Evolutionary conservation across 2,888 invertebrate genomes (phyloP), one percentile per base, ranked within the genome.

Genomic region (Nomada lathburiana): DNA sequence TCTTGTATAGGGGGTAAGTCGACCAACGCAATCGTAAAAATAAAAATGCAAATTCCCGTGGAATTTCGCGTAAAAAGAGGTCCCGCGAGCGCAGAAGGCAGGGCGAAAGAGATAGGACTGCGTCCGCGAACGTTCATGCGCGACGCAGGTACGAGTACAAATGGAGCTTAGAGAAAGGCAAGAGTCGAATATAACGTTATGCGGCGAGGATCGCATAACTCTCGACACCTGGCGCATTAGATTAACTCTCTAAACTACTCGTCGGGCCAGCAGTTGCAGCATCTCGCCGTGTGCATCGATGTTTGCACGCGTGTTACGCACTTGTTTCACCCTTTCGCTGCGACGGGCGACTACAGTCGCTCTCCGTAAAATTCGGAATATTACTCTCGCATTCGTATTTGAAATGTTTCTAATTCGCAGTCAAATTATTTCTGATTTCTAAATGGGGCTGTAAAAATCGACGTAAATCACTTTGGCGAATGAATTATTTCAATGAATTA

Each of bases 121-220:
- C 68, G 69, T 76, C 62, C 71, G 64, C 65, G 73, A 65, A 52
- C 68, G 67, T 67, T 26, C 67, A 18, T 26, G 55, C 42, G 47
- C 44, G 67, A 76, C 47, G 50, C 9, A 36, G 20, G 62, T 82
- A 26, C 26, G 26, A 2, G 26, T 26, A 62, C 68, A 59, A 42
- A 55, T 47, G 42, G 57, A 59, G 67, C 11, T 47, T 47, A 29
- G 71, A 23, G 52, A 75, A 71, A 64, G 80, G 75, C 23, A 52
- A 76, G 70, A 64, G 60, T 44, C 65, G 60, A 65, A 59, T 75
- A 73, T 63, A 29, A 77, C 76, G 77, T 84, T 83, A 78, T 83
- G 68, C 83, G 52, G 29, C 67, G 69, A 81, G 69, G 82, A 84
- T 76, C 77, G 81, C 85, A 78, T 83, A 84, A 84, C 80, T 83